Conservation (phyloP, 2,888 invertebrate genomes). For the Napeogenes inachia region DNA sequence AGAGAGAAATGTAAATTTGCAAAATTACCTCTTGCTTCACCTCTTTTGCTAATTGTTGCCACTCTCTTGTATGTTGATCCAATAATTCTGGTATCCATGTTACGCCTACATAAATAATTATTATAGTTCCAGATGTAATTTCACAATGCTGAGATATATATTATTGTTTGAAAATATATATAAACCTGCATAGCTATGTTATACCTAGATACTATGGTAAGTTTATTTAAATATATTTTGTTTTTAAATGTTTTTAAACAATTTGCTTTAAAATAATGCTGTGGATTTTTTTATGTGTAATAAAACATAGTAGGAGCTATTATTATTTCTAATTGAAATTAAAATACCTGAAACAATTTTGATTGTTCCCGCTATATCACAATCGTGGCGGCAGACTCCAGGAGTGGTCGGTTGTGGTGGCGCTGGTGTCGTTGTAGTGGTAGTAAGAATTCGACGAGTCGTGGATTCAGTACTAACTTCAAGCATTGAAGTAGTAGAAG, state of each 20-base stretch:
- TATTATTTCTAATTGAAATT: too few species aligned
- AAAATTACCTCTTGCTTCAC: slow-evolving; percentile 85
- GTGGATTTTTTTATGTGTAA: too few species aligned
- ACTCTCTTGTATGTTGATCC: slow-evolving; percentile 91
- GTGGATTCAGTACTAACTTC: slow-evolving; percentile 68
- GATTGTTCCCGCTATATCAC: slow-evolving; percentile 91
- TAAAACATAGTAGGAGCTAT: too few species aligned
- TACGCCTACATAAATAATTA: slow-evolving; percentile 64
- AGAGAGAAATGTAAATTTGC: background rate
- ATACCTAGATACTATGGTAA: too few species aligned
- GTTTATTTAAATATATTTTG: too few species aligned
- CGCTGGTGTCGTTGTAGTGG: slow-evolving; percentile 81
- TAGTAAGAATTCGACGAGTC: slow-evolving; percentile 72
- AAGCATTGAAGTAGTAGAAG: slow-evolving; percentile 72
- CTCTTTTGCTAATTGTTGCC: slow-evolving; percentile 88
- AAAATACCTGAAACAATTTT: slow-evolving; percentile 84
- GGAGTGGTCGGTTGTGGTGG: slow-evolving; percentile 88
- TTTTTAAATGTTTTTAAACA: too few species aligned
- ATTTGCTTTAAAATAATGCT: too few species aligned
- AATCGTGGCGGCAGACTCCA: slow-evolving; percentile 85
- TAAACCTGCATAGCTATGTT: too few species aligned
- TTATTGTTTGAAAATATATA: background rate
- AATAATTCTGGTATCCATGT: slow-evolving; percentile 91
- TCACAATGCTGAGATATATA: background rate
- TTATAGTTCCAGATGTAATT: background rate